Conservation (phyloP, 1,140 invertebrate genomes). For the Neotoxoptera formosana region DNA sequence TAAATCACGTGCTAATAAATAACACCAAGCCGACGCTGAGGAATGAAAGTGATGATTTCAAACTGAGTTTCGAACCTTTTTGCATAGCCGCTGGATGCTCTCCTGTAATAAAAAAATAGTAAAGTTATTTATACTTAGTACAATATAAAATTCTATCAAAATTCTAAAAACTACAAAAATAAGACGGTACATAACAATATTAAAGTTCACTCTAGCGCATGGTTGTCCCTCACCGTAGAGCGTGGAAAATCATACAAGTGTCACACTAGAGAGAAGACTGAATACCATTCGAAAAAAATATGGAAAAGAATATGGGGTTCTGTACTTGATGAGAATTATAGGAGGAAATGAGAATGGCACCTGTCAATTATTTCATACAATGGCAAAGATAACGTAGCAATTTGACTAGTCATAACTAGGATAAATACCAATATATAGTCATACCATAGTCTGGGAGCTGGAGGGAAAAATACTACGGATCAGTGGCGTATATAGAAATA, state of each 20-base stretch:
- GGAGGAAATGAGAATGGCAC: neutral
- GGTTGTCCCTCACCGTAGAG: too few species aligned
- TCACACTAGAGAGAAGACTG: neutral
- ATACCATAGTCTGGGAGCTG: too few species aligned
- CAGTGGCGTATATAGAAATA: too few species aligned
- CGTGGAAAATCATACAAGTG: neutral
- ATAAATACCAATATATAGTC: too few species aligned
- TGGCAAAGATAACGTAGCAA: neutral
- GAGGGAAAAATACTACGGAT: neutral
- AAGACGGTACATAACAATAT: neutral
- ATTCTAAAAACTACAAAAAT: neutral
- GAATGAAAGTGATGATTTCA: constrained; percentile 65
- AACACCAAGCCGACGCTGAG: constrained; percentile 36
- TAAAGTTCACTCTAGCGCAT: neutral
- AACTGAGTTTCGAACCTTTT: constrained; percentile 70
- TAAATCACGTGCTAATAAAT: constrained; percentile 53
- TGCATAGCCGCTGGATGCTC: constrained; percentile 86
- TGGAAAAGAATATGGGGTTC: neutral
- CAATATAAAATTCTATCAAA: neutral
- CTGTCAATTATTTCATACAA: neutral
- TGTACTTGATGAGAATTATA: neutral
- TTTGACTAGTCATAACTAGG: neutral
- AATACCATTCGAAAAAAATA: neutral
- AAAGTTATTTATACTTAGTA: neutral
- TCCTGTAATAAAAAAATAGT: constrained; percentile 67